phyloP scores from a whole-genome alignment of 1,140 invertebrate genomes.

The Bombus confusus region DNA sequence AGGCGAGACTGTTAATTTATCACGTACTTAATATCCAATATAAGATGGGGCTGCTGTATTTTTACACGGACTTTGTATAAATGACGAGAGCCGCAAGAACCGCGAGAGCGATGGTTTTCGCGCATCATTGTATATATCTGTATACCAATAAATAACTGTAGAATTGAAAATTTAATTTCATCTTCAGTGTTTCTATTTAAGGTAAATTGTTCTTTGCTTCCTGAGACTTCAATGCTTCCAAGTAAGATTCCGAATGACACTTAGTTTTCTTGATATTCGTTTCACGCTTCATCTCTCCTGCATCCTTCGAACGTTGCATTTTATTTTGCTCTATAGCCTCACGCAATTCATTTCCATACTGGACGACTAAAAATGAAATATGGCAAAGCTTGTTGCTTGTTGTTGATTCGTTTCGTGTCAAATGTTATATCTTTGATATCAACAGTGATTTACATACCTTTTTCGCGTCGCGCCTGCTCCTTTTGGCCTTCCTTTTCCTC shows the following conservation, averaged over 20 bases:
- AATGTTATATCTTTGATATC: background rate
- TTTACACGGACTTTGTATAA: slow-evolving; percentile 82
- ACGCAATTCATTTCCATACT: slow-evolving; percentile 21
- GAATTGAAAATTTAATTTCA: background rate
- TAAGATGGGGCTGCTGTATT: slow-evolving; percentile 80
- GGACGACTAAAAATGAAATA: background rate
- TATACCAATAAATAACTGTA: slow-evolving; percentile 75
- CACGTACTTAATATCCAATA: slow-evolving; percentile 62
- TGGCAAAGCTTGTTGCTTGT: background rate
- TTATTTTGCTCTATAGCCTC: slow-evolving; percentile 3
- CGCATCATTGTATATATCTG: slow-evolving; percentile 77
- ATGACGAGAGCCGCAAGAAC: slow-evolving; percentile 69
- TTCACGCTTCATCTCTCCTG: too few relatives aligned
- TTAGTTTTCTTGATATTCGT: background rate
- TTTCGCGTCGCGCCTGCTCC: background rate
- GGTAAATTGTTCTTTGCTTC: background rate
- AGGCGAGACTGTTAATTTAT: slow-evolving; percentile 67
- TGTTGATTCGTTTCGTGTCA: background rate
- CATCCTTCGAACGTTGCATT: background rate
- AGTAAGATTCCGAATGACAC: background rate
- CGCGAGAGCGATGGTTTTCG: slow-evolving; percentile 70
- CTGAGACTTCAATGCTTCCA: background rate
- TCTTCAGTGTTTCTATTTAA: background rate
- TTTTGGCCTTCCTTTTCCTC: background rate
- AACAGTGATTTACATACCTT: background rate